Base-by-base conservation (phyloP, 2,797 vertebrate genomes). In the Betta splendens region DNA sequence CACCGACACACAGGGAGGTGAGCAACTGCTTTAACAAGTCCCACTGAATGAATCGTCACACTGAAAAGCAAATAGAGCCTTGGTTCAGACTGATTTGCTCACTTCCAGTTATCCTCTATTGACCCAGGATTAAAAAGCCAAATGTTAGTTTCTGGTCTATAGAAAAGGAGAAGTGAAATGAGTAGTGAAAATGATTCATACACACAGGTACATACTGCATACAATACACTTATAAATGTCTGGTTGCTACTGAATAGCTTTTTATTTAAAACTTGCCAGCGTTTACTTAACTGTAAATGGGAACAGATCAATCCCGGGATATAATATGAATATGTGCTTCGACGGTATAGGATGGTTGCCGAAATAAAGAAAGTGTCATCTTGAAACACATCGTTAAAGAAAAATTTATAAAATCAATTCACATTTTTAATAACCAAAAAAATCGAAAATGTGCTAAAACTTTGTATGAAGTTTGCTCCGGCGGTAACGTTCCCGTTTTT, bases 1-100 rank as follows among this genome's bases (percentile, higher is more conserved):
- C 53, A 40, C 16, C 44, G 47, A 62, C 35, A 67, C 73, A 72
- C 65, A 62, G 48, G 56, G 52, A 52, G 31, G 49, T 72, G 55
- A 25, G 22, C 31, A 9, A 7, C 7, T 13, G 6, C 23, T 4
- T 36, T 50, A 29, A 51, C 52, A 63, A n/a, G 15, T 31, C 15
- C 39, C 28, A 8, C 11, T 50, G 17, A 49, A 77, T 64, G 54
- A 1, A 63, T 78, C 60, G 59, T 21, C 67, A 50, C 38, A 33
- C 16, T 1, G 16, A 44, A 31, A 50, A 31, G 40, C 46, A 18
- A 31, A 50, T 4, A 28, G 31, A 47, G 37, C 8, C 2, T n/a
- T 22, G 12, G 43, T 12, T 39, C 55, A 23, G 0, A 60, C 50
- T 17, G 26, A 9, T 43, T 35, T 3, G 42, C 38, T 23, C 9